A percentile compares a stretch with the other conserved stretches of the same genome.
phyloP scores from a whole-genome alignment of 2,888 invertebrate genomes.

The Standfussiana lucernea region DNA sequence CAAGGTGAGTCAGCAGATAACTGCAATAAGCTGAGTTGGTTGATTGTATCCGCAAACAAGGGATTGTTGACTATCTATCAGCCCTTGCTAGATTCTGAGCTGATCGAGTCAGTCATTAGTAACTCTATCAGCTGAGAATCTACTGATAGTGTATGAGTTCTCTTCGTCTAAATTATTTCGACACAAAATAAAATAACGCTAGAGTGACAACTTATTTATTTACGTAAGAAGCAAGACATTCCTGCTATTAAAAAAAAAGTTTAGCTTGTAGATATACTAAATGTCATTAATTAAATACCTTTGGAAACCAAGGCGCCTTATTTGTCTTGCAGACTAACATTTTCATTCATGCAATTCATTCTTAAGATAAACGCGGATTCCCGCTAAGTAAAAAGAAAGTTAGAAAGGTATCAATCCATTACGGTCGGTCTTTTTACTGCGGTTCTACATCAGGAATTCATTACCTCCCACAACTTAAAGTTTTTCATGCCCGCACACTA shows the following conservation, averaged over 20 bases:
- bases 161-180: neutral
- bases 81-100: neutral
- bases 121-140: neutral
- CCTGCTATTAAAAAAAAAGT: neutral
- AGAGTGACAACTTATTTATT: neutral
- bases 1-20: neutral
- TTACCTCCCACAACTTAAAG: constrained; percentile 61
- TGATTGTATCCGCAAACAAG: neutral
- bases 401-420: constrained; percentile 64
- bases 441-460: constrained; percentile 65
- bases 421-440: constrained; percentile 58
- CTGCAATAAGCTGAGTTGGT: neutral
- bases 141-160: neutral
- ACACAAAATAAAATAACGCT: neutral
- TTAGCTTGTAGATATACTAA: neutral
- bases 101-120: neutral
- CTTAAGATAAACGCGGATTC: constrained; percentile 44
- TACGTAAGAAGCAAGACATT: neutral
- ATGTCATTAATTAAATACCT: constrained; percentile 14
- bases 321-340: constrained; percentile 24
- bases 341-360: constrained; percentile 52
- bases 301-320: constrained; percentile 5
- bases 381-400: constrained; percentile 45
- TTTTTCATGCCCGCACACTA: constrained; percentile 65
- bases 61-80: neutral